Evolutionary conservation across 2,113 vertebrate species (phyloP).

Genomic region (Butorides virescens): DNA sequence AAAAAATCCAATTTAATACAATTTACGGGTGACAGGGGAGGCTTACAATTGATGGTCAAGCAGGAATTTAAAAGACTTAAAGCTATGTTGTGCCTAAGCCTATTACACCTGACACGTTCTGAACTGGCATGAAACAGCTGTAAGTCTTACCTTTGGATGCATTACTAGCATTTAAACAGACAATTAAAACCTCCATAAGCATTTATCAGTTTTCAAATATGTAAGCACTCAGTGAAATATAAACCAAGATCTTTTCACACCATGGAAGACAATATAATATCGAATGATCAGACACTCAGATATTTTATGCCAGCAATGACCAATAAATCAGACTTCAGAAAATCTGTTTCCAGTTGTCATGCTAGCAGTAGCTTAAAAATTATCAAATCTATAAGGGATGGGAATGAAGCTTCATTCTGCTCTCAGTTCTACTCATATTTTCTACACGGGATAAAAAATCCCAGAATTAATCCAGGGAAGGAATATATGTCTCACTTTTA

Average conservation of each 20-base stretch:
- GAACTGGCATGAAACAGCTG: neutral
- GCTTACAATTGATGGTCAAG: neutral
- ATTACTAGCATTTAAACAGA: neutral
- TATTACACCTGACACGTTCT: neutral
- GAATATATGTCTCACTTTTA: neutral
- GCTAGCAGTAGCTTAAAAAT: neutral
- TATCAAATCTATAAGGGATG: neutral
- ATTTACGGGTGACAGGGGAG: neutral
- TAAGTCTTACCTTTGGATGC: neutral
- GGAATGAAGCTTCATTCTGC: neutral
- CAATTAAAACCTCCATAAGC: neutral
- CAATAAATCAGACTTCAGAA: neutral
- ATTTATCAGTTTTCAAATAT: neutral
- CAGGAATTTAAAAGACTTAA: neutral
- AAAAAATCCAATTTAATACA: neutral
- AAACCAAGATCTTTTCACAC: neutral
- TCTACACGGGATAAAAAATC: neutral
- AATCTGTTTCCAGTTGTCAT: neutral
- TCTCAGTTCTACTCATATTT: neutral
- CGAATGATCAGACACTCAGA: neutral
- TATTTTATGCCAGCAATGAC: neutral
- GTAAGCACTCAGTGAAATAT: neutral
- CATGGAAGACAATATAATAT: neutral
- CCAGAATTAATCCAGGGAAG: neutral
- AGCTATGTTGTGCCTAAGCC: neutral